These are phyloP conservation scores for Paracentrotus lividus DNA, from an alignment of 53 echinoderm and acorn worm genomes.

Conservation along the genomic window DNA sequence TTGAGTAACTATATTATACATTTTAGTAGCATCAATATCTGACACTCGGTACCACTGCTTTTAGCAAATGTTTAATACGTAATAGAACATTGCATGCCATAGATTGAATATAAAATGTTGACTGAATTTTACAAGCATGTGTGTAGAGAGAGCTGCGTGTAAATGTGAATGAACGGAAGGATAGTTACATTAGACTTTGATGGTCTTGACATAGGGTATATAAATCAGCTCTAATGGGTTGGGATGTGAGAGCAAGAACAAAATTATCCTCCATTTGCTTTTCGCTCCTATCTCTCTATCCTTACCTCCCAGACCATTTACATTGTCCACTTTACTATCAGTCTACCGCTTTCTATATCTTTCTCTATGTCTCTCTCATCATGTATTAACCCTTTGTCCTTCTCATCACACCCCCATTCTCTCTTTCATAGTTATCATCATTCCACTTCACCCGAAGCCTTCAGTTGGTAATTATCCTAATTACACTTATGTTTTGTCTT, in stretches of 20 bases:
- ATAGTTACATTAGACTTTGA: conserved; percentile 7
- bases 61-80: too few species aligned
- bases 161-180: not conserved
- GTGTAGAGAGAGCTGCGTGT: not conserved
- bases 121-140: not conserved
- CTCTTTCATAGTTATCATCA: not conserved
- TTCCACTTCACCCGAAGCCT: not conserved
- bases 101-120: too few species aligned
- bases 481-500: too few species aligned
- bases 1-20: too few species aligned
- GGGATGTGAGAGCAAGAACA: not conserved
- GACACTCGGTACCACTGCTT: too few species aligned
- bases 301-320: not conserved
- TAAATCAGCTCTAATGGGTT: not conserved
- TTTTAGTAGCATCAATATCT: too few species aligned
- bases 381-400: not conserved
- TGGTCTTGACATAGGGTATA: not conserved
- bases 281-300: not conserved
- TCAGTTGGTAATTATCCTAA: too few species aligned
- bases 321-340: not conserved
- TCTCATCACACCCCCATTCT: not conserved
- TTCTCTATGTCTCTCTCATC: not conserved
- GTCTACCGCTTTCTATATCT: not conserved
- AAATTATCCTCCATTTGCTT: not conserved
- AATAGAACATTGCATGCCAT: too few species aligned